Conservation (phyloP, 2,888 invertebrate species). For the Stenotaenia linearis region DNA sequence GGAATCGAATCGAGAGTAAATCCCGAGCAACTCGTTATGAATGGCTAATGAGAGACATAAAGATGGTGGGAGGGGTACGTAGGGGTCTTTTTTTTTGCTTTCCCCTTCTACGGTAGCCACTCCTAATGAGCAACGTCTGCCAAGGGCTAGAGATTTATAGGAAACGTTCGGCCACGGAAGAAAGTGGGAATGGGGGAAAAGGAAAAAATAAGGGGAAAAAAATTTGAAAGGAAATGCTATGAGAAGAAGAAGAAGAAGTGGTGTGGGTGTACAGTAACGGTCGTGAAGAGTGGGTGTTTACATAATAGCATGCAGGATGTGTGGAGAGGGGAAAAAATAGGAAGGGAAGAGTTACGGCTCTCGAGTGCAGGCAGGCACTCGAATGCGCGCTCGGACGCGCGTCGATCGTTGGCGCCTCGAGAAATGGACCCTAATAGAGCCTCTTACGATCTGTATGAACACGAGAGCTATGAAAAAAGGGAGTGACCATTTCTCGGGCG, state of each 20-base stretch:
- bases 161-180: neutral
- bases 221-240: neutral
- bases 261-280: conserved; percentile 9
- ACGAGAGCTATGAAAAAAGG: conserved; percentile 9
- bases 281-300: conserved; percentile 7
- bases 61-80: neutral
- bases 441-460: neutral
- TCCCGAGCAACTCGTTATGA: neutral
- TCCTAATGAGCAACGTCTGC: conserved; percentile 4
- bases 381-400: neutral
- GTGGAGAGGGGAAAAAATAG: neutral
- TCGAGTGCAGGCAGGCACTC: neutral
- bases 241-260: neutral
- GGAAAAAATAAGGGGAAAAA: neutral
- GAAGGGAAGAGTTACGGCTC: conserved; percentile 9
- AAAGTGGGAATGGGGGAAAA: neutral
- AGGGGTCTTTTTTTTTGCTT: neutral
- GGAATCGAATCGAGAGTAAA: neutral
- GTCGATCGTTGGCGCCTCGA: conserved; percentile 9
- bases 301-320: conserved; percentile 4
- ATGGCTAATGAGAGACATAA: neutral
- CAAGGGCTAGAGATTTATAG: conserved; percentile 4
- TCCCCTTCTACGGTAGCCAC: neutral
- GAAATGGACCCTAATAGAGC: conserved; percentile 9
- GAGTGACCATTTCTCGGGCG: neutral